Base-by-base conservation (phyloP, 2,888 invertebrate species). In the Steromphala cineraria region DNA sequence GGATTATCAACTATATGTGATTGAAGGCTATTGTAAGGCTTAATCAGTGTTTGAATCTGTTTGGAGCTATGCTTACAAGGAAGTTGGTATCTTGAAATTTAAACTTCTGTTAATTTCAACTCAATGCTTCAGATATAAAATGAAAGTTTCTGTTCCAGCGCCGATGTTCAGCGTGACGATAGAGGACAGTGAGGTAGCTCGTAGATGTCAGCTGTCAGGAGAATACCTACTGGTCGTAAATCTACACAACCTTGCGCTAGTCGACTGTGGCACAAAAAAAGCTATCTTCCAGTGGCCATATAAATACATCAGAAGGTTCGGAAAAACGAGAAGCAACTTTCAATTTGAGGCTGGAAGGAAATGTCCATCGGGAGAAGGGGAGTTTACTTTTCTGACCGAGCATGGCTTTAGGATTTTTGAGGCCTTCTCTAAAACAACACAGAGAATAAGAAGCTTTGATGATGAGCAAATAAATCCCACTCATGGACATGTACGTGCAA, bases 261-360 rank as follows among this genome's bases (percentile, higher is more conserved):
- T 83, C 13, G 81, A 85, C 21, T 10, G 31, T n/a, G 77, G 28
- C n/a, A 71, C 78, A 15, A 80, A 83, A n/a, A 86, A 83, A 81
- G 52, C 83, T 15, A 56, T 90, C 17, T 87, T 81, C 81, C 85
- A 86, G 13, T 92, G 92, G 92, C 90, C 90, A 15, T 90, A 87
- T 79, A 82, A 85, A 17, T 87, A 90, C 78, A 89, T 92, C 52
- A 85, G 91, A 8, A 84, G 91, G 31, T 92, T 90, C 84, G 91
- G 91, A 24, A 86, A 83, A 53, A 87, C 83, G n/a, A 83, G 82
- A n/a, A 85, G 85, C 8, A 83, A 82, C 28, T 90, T 91, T 80
- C 88, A 89, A 7, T 88, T 93, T 82, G 90, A 92, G 84, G 90
- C 91, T 52, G 92, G 93, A 0, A 84, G 92, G 53, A 91, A 90